phyloP scores from a whole-genome alignment of 2,888 invertebrate genomes.

The Operophtera brumata region DNA sequence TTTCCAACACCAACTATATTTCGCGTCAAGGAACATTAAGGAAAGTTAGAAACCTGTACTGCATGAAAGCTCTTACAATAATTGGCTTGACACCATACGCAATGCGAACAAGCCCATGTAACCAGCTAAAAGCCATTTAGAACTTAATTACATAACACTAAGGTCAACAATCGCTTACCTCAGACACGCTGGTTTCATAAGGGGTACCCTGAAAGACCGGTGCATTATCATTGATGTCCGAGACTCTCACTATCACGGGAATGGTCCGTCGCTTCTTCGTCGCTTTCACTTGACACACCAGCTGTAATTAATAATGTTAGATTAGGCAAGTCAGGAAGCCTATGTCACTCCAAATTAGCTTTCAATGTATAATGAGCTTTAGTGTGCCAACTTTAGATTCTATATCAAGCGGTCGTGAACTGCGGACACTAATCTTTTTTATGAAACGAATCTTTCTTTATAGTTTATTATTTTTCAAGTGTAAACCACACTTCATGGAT shows the following conservation, averaged over 20 bases:
- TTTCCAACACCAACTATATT: conserved; percentile 11
- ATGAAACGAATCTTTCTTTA: too few species aligned
- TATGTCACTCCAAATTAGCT: conserved; percentile 1
- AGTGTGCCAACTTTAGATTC: neutral
- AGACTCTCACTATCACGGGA: conserved; percentile 93
- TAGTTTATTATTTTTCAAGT: too few species aligned
- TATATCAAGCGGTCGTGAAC: neutral
- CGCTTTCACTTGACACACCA: conserved; percentile 90
- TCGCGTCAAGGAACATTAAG: conserved; percentile 15
- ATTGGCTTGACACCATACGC: conserved; percentile 26
- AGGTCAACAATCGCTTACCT: conserved; percentile 79
- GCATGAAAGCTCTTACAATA: conserved; percentile 24
- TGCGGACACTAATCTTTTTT: neutral
- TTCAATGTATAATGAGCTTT: neutral
- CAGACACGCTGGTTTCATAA: conserved; percentile 91
- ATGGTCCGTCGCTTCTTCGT: conserved; percentile 91
- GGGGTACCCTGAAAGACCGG: conserved; percentile 92
- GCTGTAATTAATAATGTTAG: conserved; percentile 75
- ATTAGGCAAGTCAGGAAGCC: conserved; percentile 16
- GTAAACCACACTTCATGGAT: too few species aligned
- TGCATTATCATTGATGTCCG: conserved; percentile 94
- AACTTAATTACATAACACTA: conserved; percentile 3
- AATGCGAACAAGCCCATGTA: conserved; percentile 9
- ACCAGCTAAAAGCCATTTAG: neutral
- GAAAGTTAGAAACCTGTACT: conserved; percentile 21